A percentile compares a stretch with the other conserved stretches of the same genome.
Conservation (phyloP, 2,113 vertebrate genomes). For the Vidua macroura region DNA sequence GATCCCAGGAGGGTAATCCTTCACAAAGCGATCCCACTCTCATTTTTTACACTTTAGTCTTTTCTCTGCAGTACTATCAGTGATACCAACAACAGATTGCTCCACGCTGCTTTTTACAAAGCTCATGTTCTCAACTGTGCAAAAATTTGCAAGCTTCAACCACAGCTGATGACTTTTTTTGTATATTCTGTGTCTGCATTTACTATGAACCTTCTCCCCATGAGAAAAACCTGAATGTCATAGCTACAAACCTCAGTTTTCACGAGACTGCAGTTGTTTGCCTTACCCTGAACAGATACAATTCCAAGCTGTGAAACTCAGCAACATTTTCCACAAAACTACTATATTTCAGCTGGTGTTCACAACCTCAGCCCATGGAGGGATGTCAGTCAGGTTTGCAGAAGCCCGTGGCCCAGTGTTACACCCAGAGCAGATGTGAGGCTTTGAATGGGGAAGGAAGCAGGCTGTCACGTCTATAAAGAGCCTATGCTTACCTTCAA, state of each 20-base stretch:
- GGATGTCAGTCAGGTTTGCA: not conserved
- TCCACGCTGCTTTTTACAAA: not conserved
- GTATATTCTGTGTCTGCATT: not conserved
- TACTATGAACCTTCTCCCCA: not conserved
- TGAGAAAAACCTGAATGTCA: not conserved
- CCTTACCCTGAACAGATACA: not conserved
- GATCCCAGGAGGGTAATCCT: not conserved
- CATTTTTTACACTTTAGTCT: not conserved
- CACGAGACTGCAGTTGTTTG: not conserved
- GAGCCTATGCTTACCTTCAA: not conserved
- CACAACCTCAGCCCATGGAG: not conserved
- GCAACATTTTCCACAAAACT: not conserved
- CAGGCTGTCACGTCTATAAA: not conserved
- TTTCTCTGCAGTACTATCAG: not conserved
- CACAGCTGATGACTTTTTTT: not conserved
- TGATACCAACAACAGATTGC: not conserved
- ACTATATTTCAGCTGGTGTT: not conserved
- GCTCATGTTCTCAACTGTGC: not conserved
- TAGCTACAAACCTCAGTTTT: not conserved
- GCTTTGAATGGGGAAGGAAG: not conserved
- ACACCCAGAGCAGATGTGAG: not conserved
- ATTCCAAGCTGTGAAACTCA: not conserved
- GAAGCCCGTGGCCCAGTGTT: not conserved
- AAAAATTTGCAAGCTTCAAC: not conserved
- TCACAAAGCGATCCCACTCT: rapidly evolving